Base-by-base conservation (phyloP, 2,113 vertebrate species). In the Zosterops borbonicus region DNA sequence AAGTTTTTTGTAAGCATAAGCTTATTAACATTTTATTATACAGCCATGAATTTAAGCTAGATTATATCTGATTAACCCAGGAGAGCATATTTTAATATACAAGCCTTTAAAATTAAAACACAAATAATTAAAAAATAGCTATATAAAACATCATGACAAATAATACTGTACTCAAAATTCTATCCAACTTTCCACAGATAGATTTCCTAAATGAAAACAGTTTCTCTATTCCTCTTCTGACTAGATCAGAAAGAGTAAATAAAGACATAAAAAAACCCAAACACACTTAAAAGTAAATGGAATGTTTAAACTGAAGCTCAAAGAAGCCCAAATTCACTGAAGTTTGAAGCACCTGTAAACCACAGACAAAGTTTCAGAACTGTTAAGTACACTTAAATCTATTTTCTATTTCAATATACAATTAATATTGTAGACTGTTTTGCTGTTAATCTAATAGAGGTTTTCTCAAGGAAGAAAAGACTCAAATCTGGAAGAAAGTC, bases 281-380 rank as follows among this genome's bases (percentile, higher is more conserved):
- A 87, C 8, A 53, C 21, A 63, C 15, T 70, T 85, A 19, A 47
- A 77, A 12, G 28, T 60, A 65, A 83, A 80, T 11, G 20, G 70
- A 94, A 92, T 73, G 52, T 64, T 79, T 68, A 82, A 89, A 90
- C n/a, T 64, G 69, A 90, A 94, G 73, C 24, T 87, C 64, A 93
- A 46, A 91, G 24, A 69, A 88, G 37, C 52, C 49, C 28, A 78
- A 58, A 62, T 80, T 94, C 53, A 84, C 18, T 65, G 27, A 82
- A 71, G 47, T 47, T 39, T 80, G 67, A 91, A 92, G 94, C 31
- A 74, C 49, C 55, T 86, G 58, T 92, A 93, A 89, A 83, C 74
- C 42, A 89, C 20, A 95, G 67, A 83, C 7, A 56, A 24, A 69
- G 22, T 88, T 88, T 50, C 71, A 78, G 55, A 75, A 76, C 41